Conservation (phyloP, 2,888 invertebrate species). For the Noctua fimbriata region DNA sequence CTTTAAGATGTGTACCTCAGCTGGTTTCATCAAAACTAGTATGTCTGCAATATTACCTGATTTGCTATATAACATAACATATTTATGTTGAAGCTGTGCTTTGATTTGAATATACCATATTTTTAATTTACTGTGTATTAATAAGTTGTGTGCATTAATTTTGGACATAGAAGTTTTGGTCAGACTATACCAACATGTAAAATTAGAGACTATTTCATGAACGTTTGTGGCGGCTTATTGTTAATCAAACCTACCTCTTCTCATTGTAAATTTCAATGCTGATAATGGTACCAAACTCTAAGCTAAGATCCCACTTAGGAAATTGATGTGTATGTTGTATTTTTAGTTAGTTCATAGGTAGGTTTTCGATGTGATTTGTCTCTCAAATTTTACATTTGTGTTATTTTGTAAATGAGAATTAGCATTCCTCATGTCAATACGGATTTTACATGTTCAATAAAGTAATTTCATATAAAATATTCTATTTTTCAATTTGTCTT, state of each 20-base stretch:
- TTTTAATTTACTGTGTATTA: constrained; percentile 77
- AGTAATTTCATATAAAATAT: constrained; percentile 89
- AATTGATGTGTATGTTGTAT: constrained; percentile 90
- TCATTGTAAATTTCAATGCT: constrained; percentile 89
- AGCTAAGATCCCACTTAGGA: constrained; percentile 84
- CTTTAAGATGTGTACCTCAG: constrained; percentile 83
- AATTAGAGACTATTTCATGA: constrained; percentile 88
- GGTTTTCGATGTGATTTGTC: constrained; percentile 90
- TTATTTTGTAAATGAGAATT: constrained; percentile 91
- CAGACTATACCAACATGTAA: constrained; percentile 86
- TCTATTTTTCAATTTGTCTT: constrained; percentile 79
- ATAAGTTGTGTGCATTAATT: constrained; percentile 76
- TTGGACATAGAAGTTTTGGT: constrained; percentile 86
- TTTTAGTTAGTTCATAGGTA: constrained; percentile 90
- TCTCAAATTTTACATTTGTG: constrained; percentile 90
- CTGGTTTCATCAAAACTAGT: constrained; percentile 87
- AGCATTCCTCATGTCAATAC: constrained; percentile 91
- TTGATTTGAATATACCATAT: constrained; percentile 80
- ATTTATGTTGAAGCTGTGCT: constrained; percentile 84
- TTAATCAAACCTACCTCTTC: constrained; percentile 89
- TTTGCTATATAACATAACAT: constrained; percentile 72
- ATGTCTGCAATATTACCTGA: constrained; percentile 80
- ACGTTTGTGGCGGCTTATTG: constrained; percentile 83
- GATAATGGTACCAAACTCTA: constrained; percentile 88
- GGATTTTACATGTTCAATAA: constrained; percentile 91